Conservation (phyloP, 2,888 invertebrate genomes). For the Punctoribates punctum region DNA sequence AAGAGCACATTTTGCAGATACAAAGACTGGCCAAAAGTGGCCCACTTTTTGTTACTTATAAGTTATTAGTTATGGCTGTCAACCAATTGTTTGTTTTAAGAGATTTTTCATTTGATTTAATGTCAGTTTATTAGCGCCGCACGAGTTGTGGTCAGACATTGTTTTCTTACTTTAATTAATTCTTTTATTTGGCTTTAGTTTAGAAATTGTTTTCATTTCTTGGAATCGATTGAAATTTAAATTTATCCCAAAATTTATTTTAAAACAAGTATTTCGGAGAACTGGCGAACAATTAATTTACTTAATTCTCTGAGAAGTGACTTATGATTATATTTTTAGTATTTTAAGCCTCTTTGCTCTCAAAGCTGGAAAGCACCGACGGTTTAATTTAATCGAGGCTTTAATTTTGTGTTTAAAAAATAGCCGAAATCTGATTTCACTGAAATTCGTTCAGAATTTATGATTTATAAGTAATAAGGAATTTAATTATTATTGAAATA, state of each 20-base stretch:
- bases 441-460: neutral
- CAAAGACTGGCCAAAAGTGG: too few species aligned
- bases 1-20: too few species aligned
- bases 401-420: neutral
- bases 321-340: constrained; percentile 16
- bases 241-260: neutral
- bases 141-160: too few species aligned
- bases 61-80: too few species aligned
- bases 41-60: too few species aligned
- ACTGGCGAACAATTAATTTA: constrained; percentile 7
- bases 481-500: neutral
- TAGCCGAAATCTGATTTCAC: neutral
- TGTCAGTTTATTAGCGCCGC: too few species aligned
- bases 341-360: constrained; percentile 16
- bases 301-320: neutral
- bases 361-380: neutral
- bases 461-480: neutral
- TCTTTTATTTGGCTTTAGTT: neutral
- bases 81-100: too few species aligned
- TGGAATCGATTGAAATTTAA: neutral
- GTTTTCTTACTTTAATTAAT: neutral
- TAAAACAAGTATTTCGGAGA: neutral
- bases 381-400: too few species aligned
- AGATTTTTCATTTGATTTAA: too few species aligned
- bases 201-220: neutral